These are phyloP conservation scores for Tympanuchus pallidicinctus DNA, from an alignment of 2,113 vertebrate genomes.

Conservation along the genomic window DNA sequence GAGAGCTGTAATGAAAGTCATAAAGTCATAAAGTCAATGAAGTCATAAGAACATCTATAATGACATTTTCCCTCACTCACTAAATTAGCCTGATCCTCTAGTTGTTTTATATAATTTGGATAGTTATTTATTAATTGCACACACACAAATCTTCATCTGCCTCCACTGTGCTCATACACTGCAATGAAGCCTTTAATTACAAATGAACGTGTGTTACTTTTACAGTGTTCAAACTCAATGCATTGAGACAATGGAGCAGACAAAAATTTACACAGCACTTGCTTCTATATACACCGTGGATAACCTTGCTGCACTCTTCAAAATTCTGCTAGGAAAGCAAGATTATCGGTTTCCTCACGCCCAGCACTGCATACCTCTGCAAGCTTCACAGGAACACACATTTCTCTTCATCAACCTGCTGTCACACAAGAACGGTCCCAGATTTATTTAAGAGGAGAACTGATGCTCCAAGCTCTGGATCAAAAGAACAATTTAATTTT, in stretches of 20 bases:
- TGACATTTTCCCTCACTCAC: neutral
- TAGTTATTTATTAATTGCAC: constrained; percentile 49
- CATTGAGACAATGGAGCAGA: neutral
- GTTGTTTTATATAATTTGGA: constrained; percentile 23
- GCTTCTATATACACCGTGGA: neutral
- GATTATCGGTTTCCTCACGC: neutral
- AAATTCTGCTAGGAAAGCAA: constrained; percentile 8
- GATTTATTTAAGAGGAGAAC: neutral
- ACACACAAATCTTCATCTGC: neutral
- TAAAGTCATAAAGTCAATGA: neutral
- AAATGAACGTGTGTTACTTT: constrained; percentile 17
- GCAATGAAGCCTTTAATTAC: constrained; percentile 37
- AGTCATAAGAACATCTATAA: neutral
- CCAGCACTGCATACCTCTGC: neutral
- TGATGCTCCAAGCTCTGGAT: neutral
- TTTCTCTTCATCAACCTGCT: neutral
- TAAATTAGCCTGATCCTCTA: neutral
- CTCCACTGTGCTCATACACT: constrained; percentile 1
- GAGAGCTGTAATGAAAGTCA: neutral
- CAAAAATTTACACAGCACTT: neutral
- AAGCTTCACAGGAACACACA: neutral
- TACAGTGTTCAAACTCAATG: neutral
- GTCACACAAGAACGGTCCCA: neutral
- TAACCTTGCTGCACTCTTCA: neutral
- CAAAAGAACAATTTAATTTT: constrained; percentile 47